These are phyloP conservation scores for Nematopogon swammerdamellus DNA, from an alignment of 2,888 invertebrate genomes.

Conservation along the genomic window DNA sequence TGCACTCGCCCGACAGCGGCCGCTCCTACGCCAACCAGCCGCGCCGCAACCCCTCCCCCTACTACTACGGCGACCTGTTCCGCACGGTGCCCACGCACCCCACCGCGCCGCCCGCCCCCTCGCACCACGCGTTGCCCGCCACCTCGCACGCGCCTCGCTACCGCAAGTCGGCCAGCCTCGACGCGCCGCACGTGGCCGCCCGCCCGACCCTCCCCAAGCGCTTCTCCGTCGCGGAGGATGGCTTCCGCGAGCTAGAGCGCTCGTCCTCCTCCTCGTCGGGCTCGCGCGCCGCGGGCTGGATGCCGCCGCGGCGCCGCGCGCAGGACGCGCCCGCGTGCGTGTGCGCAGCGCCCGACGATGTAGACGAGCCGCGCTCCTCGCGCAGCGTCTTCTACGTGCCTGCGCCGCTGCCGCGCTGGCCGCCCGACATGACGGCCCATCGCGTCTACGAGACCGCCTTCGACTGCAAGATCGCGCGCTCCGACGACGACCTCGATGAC, in stretches of 20 bases:
- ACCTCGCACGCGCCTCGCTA: constrained; percentile 60
- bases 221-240: constrained; percentile 69
- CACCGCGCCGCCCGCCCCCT: constrained; percentile 18
- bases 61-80: constrained; percentile 79
- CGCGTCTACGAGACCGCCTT: constrained; percentile 89
- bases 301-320: constrained; percentile 71
- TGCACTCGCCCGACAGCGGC: constrained; percentile 70
- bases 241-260: constrained; percentile 56
- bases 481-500: constrained; percentile 77
- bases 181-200: constrained; percentile 66
- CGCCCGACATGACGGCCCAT: constrained; percentile 60
- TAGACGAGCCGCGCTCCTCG: constrained; percentile 61
- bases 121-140: constrained; percentile 20
- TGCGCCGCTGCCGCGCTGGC: constrained; percentile 63
- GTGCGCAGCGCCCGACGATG: constrained; percentile 68
- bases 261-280: constrained; percentile 41
- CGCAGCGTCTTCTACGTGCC: constrained; percentile 68
- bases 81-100: constrained; percentile 42
- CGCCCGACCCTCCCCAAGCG: constrained; percentile 61
- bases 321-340: constrained; percentile 67
- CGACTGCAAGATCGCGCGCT: constrained; percentile 81
- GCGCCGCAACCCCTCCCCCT: constrained; percentile 73
- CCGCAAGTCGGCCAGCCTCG: constrained; percentile 71
- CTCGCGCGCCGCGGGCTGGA: constrained; percentile 58
- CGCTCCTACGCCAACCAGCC: constrained; percentile 57